Conservation (phyloP, 1,140 invertebrate genomes). For the Meloidogyne floridensis region DNA sequence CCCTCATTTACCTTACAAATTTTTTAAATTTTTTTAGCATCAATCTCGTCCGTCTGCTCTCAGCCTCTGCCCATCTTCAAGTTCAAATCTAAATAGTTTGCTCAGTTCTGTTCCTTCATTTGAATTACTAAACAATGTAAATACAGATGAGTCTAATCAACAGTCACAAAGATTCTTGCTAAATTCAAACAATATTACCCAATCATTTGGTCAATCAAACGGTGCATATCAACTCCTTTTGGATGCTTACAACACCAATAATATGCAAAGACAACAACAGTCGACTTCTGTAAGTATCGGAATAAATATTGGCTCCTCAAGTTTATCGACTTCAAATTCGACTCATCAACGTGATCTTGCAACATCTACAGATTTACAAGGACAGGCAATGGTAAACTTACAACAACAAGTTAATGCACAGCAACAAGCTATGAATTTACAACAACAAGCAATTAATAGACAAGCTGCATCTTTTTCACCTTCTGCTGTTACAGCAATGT, state of each 20-base stretch:
- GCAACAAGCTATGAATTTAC: neutral
- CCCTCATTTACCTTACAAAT: neutral
- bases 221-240: conserved; percentile 2
- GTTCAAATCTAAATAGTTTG: neutral
- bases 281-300: neutral
- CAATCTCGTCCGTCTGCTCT: neutral
- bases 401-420: conserved; percentile 14
- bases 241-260: neutral
- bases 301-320: neutral
- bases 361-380: neutral
- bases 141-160: neutral
- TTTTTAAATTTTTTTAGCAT: neutral
- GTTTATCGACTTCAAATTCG: neutral
- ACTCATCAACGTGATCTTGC: neutral
- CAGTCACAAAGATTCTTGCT: neutral
- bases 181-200: neutral
- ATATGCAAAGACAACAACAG: neutral
- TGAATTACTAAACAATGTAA: neutral
- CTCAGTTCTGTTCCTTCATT: neutral
- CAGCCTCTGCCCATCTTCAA: conserved; percentile 1
- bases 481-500: conserved; percentile 25
- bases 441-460: conserved; percentile 14
- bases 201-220: neutral
- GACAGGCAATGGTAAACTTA: neutral
- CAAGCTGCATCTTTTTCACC: conserved; percentile 26